Base-by-base conservation (phyloP, 2,888 invertebrate genomes). In the Morpho deidamia region DNA sequence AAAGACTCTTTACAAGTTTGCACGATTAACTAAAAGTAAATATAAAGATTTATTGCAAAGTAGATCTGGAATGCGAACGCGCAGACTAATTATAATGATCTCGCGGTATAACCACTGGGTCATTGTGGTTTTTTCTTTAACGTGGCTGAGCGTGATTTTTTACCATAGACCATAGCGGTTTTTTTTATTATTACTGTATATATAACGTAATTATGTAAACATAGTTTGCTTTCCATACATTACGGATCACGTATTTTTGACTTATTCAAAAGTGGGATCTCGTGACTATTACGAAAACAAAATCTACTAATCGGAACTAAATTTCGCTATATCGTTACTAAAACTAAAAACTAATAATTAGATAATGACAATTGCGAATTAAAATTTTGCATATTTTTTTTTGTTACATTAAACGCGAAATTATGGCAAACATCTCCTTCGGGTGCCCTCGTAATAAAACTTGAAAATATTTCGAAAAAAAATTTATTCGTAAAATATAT, bases 171-270 rank as follows among this genome's bases (percentile, higher is more conserved):
- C 23, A 23, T 23, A 23, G 3, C 5, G 23, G 3, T 23, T 23
- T 23, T 14, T 23, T 23, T 23, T 23, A 23, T 23, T 5, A 23
- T 23, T 23, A 23, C 23, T 23, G 5, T 23, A 5, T 2, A 23
- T 23, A 23, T 23, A 23, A 23, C 23, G 23, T 14, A 4, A 23
- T 23, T 23, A 23, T 23, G 57, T 59, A 51, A 58, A 51, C 53
- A 55, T 53, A 53, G 50, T 45, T 58, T 11, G 44, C 41, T 35
- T 44, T 53, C 39, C 47, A 37, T 46, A 32, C 7, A 33, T 23
- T 40, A 55, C 40, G 60, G 70, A 73, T 74, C 72, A 71, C 73
- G 71, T 62, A 60, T 52, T 74, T 74, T 75, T 74, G 73, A 75
- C 64, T 65, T 23, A 51, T 63, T 73, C 72, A 74, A 72, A 76